Conservation (phyloP, 2,797 vertebrate genomes). For the Huso huso region DNA sequence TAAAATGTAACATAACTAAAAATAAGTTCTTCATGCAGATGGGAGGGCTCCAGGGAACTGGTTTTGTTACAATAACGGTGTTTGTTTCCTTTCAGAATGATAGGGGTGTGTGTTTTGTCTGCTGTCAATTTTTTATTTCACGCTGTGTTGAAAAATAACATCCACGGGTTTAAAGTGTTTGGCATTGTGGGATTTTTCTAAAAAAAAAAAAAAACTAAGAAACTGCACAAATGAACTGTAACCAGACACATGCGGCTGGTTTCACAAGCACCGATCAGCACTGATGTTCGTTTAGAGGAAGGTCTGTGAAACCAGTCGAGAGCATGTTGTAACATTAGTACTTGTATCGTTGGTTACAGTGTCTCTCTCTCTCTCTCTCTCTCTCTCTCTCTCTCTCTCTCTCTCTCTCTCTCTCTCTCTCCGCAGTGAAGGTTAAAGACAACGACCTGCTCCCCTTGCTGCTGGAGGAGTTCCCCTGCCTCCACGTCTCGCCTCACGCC, state of each 20-base stretch:
- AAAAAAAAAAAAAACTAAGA: constrained; percentile 24
- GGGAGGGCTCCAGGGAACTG: no score
- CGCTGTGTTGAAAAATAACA: constrained; percentile 31
- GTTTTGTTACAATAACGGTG: no score
- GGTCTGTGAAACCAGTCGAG: no score
- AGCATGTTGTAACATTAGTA: no score
- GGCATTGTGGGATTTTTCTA: constrained; percentile 39
- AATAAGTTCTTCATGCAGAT: no score
- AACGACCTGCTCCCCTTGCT: constrained; percentile 72
- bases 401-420: not conserved
- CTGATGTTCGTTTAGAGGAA: no score
- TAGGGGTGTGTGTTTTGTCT: constrained; percentile 25
- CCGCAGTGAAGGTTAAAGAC: constrained; percentile 73
- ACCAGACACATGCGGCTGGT: no score
- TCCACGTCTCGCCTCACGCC: constrained; percentile 67
- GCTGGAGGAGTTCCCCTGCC: constrained; percentile 75
- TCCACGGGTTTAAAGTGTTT: constrained; percentile 36
- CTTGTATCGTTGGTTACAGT: not conserved
- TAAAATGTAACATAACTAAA: no score
- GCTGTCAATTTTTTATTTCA: constrained; percentile 39
- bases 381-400: not conserved
- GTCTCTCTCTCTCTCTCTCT: constrained; percentile 2
- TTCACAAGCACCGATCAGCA: no score
- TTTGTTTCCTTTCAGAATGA: no score
- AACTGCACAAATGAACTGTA: constrained; percentile 13